Evolutionary conservation across 2,888 invertebrate genomes (phyloP), one percentile per base, ranked within the genome.

Genomic region (Masnerella sp.): DNA sequence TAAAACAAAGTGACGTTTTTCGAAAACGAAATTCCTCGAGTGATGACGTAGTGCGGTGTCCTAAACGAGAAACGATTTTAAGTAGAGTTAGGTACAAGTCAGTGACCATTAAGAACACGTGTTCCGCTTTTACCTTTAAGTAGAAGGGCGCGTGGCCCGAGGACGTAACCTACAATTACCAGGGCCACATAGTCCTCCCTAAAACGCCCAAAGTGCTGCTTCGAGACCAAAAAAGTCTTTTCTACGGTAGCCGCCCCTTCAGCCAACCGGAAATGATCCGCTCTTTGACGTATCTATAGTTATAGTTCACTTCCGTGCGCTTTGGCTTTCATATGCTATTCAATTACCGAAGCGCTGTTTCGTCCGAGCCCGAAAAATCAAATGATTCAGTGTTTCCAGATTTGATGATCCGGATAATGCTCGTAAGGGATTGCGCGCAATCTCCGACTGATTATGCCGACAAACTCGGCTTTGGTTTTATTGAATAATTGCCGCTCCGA

Each of bases 91-190:
- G 62, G 65, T 64, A 61, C 65, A 58, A 74, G 71, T 75, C 67
- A 71, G 64, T 74, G 54, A 61, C 73, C 70, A 73, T 77, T 77
- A 75, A 58, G 73, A 69, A 67, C 77, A 75, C 77, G 73, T 75
- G 73, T 75, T 70, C 70, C 59, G 73, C 71, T 73, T 74, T 71
- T 73, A 61, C 70, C 75, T 77, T 77, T 75, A 74, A 71, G 73
- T 73, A 71, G 61, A 73, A 76, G 75, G 76, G 77, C 78, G 77
- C 78, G 78, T 78, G 76, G 77, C 77, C 61, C 71, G 64, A 65
- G 74, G 75, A 69, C 54, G 71, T 67, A 78, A 77, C 78, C 77
- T 78, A 75, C 78, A 78, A 78, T 78, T 78, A 77, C 74, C 72
- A 74, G 70, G 75, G 68, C 76, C 77, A 71, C 75, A 54, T 70